A percentile compares a stretch with the other conserved stretches of the same genome.
Conservation (phyloP, 1,140 invertebrate genomes). For the Leptinotarsa defecta region DNA sequence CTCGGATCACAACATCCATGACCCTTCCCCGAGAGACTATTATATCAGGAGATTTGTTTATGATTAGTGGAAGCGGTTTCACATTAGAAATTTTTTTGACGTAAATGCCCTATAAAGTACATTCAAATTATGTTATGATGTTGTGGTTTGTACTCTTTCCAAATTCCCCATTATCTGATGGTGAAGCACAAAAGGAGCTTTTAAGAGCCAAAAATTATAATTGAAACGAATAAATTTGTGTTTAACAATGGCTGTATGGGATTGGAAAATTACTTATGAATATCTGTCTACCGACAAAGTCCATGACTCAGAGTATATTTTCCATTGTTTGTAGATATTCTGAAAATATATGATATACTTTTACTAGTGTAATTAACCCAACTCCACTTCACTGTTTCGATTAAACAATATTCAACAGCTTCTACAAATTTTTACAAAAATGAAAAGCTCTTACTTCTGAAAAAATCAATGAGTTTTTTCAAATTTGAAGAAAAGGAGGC, state of each 20-base stretch:
- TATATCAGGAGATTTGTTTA: conserved; percentile 41
- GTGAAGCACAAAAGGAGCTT: conserved; percentile 32
- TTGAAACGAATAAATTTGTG: conserved; percentile 40
- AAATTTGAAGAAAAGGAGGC: too few species aligned
- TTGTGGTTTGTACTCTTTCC: conserved; percentile 32
- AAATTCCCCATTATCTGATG: conserved; percentile 31
- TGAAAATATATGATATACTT: too few species aligned
- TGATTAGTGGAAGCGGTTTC: conserved; percentile 34
- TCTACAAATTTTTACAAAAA: too few species aligned
- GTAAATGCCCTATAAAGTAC: conserved; percentile 39
- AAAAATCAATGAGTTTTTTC: too few species aligned
- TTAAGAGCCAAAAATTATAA: conserved; percentile 43
- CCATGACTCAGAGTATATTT: too few species aligned
- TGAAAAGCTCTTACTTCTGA: too few species aligned
- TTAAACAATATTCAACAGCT: too few species aligned
- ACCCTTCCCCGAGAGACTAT: conserved; percentile 27
- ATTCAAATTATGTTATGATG: conserved; percentile 42
- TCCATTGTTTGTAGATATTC: too few species aligned
- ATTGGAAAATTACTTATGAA: not conserved
- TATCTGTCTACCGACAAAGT: too few species aligned
- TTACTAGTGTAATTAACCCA: too few species aligned
- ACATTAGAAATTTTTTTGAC: conserved; percentile 31
- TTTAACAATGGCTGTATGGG: conserved; percentile 9
- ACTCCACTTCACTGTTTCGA: too few species aligned
- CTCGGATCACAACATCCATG: conserved; percentile 39